Conservation (phyloP, 2,797 vertebrate species). For the Eurystomus glaucurus region DNA sequence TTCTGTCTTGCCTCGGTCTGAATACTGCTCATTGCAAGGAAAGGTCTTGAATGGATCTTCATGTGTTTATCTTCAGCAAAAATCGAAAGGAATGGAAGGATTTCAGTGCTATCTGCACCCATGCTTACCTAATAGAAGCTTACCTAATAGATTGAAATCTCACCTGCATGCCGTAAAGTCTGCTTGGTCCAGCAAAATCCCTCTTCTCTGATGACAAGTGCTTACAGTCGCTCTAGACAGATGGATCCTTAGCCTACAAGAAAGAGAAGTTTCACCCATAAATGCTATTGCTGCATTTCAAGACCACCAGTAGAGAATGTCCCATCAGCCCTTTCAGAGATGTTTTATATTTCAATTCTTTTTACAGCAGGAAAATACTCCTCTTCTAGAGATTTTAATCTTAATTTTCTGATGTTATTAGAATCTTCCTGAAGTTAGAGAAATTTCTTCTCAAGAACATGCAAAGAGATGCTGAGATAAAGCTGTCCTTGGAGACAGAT, state of each 20-base stretch:
- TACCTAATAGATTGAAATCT: not conserved
- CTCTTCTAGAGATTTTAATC: not conserved
- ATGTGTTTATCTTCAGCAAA: not conserved
- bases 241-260: not conserved
- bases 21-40: not conserved
- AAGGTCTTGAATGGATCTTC: not conserved
- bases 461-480: not conserved
- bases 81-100: not conserved
- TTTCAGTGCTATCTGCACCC: not conserved
- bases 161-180: not conserved
- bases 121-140: not conserved
- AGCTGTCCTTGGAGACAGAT: slow-evolving; percentile 16
- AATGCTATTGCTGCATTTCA: not conserved
- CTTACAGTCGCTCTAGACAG: not conserved
- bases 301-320: not conserved
- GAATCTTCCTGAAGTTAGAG: not conserved
- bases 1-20: not conserved
- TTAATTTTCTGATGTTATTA: not conserved
- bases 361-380: not conserved
- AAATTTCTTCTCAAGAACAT: not conserved
- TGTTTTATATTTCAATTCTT: not conserved
- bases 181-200: not conserved
- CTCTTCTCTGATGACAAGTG: not conserved
- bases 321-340: not conserved
- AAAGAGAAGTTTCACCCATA: not conserved